Conservation (phyloP, 2,888 invertebrate genomes). For the Thalpophila matura region DNA sequence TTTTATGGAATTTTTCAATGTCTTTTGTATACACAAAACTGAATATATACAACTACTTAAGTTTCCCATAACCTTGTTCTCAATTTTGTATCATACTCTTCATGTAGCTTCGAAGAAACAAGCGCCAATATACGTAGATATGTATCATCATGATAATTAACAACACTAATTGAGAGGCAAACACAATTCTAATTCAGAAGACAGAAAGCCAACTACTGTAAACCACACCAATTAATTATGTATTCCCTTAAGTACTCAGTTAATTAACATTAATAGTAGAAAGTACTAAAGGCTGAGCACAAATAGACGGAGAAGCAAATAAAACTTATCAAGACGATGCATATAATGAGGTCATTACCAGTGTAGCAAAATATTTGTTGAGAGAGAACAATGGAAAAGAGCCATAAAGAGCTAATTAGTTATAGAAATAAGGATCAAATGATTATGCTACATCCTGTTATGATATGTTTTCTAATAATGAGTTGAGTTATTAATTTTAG, state of each 20-base stretch:
- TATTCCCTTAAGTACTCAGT: slow-evolving; percentile 44
- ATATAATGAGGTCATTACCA: slow-evolving; percentile 70
- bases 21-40: too few species aligned
- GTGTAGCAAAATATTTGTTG: slow-evolving; percentile 67
- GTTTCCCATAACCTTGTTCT: too few species aligned
- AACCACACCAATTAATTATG: slow-evolving; percentile 51
- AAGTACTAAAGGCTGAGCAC: slow-evolving; percentile 44
- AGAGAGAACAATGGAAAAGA: slow-evolving; percentile 68
- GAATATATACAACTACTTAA: too few species aligned
- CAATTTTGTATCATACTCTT: too few species aligned
- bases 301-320: slow-evolving; percentile 60
- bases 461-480: slow-evolving; percentile 5
- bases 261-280: slow-evolving; percentile 49
- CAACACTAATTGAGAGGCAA: slow-evolving; percentile 29
- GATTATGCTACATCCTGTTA: slow-evolving; percentile 45
- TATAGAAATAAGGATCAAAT: slow-evolving; percentile 44
- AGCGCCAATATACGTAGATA: not conserved
- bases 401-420: slow-evolving; percentile 30
- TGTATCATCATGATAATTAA: slow-evolving; percentile 8
- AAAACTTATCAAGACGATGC: slow-evolving; percentile 64
- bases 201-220: slow-evolving; percentile 35
- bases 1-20: not conserved
- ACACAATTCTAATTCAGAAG: slow-evolving; percentile 27
- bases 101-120: not conserved
- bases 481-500: slow-evolving; percentile 2